phyloP scores from a whole-genome alignment of 30 jellyfish, hydroid and myxozoan genomes.

The Rhopilema esculentum region DNA sequence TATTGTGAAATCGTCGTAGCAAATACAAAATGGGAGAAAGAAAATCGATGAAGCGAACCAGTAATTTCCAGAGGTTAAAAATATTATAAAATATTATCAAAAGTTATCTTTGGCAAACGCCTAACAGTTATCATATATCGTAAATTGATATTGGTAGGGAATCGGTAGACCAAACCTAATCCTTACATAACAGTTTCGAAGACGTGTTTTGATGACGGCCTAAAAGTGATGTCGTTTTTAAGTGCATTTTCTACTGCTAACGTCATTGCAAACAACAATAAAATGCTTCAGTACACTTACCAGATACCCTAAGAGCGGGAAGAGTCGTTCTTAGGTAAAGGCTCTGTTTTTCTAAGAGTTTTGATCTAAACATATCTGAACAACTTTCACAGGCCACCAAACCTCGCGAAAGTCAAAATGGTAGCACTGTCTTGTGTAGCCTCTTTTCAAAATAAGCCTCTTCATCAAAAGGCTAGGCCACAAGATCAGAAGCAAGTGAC shows the following conservation, averaged over 20 bases:
- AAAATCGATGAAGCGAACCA: no score
- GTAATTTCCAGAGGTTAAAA: no score
- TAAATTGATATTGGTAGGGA: no score
- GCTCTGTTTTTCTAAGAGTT: conserved; percentile 48
- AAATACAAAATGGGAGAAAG: no score
- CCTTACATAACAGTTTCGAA: not conserved
- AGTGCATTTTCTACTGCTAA: not conserved
- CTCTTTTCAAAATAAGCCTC: not conserved
- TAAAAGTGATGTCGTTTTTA: not conserved
- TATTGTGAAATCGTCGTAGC: no score
- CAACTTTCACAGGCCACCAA: not conserved
- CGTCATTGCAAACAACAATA: not conserved
- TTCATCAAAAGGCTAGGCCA: not conserved
- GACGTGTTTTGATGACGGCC: not conserved
- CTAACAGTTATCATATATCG: no score
- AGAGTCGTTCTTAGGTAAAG: conserved; percentile 52
- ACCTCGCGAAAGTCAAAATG: conserved; percentile 1
- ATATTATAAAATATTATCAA: no score
- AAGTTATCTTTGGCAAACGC: no score
- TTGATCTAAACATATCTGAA: conserved; percentile 54
- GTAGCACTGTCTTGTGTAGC: conserved; percentile 9
- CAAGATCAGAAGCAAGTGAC: not conserved
- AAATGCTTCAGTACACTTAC: conserved; percentile 13
- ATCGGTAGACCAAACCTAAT: no score
- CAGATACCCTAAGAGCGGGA: conserved; percentile 60